Percentiles rank a stretch among this genome's conserved stretches.
Conservation (phyloP, 2,888 invertebrate species). For the Agonopterix alstromeriana region DNA sequence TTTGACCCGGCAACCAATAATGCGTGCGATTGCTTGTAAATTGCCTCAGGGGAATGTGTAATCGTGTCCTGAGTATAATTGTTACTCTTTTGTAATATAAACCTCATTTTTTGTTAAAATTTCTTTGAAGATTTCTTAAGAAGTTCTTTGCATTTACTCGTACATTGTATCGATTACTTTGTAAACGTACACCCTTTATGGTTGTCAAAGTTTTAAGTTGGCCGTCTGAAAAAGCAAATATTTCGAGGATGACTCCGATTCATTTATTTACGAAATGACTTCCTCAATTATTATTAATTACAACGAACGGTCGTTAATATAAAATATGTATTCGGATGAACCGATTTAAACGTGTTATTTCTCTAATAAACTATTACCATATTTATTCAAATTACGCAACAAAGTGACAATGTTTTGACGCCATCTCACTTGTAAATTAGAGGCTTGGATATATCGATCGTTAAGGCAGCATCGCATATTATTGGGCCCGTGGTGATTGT, state of each 20-base stretch:
- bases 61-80: too few species aligned
- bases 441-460: constrained; percentile 46
- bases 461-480: constrained; percentile 57
- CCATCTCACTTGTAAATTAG: constrained; percentile 31
- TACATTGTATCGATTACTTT: too few species aligned
- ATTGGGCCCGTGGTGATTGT: constrained; percentile 60
- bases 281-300: not conserved
- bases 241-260: too few species aligned
- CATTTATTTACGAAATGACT: not conserved
- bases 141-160: too few species aligned
- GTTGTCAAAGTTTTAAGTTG: too few species aligned
- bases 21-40: too few species aligned
- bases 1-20: not conserved
- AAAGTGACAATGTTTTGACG: constrained; percentile 38
- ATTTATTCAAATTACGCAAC: constrained; percentile 16
- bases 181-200: too few species aligned
- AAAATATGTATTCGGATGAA: not conserved
- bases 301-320: not conserved
- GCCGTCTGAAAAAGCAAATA: too few species aligned
- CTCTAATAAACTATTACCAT: constrained; percentile 12
- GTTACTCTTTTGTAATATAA: too few species aligned
- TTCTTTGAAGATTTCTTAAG: too few species aligned
- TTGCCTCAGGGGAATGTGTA: too few species aligned
- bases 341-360: constrained; percentile 4
- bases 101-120: too few species aligned